Percentiles rank a stretch among this genome's conserved stretches.
Evolutionary conservation across 2,888 invertebrate species (phyloP).

Genomic region (Reticulitermes lucifugus): DNA sequence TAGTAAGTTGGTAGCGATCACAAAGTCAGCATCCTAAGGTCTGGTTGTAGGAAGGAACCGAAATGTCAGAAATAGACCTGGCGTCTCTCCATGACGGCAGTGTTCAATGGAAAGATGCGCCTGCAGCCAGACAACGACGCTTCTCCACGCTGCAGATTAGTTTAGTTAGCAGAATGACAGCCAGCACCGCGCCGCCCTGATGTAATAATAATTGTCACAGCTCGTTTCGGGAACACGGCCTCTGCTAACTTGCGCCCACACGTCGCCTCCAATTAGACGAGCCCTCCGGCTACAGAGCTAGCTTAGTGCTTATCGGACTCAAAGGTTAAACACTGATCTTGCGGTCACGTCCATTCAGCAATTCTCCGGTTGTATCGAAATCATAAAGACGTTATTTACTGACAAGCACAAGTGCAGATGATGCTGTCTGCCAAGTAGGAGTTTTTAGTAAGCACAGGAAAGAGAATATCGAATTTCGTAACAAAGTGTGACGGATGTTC

Average conservation of each 20-base stretch:
- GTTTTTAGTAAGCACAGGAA: too few species aligned
- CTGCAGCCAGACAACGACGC: conserved; percentile 16
- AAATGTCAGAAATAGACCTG: too few species aligned
- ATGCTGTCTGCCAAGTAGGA: too few species aligned
- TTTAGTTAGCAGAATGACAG: conserved; percentile 50
- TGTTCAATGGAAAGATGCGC: conserved; percentile 18
- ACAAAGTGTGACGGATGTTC: too few species aligned
- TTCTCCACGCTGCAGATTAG: conserved; percentile 37
- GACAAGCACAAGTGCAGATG: too few species aligned
- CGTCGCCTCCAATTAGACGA: conserved; percentile 41
- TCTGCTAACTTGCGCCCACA: conserved; percentile 44
- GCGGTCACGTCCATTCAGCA: not conserved
- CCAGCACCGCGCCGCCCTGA: conserved; percentile 31
- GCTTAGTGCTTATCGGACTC: not conserved
- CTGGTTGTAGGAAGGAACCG: too few species aligned
- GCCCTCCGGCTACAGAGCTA: conserved; percentile 15
- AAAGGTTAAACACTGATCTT: conserved; percentile 11
- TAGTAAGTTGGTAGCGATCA: too few species aligned
- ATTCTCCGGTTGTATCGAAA: too few species aligned
- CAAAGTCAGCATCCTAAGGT: too few species aligned
- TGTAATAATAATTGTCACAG: conserved; percentile 50
- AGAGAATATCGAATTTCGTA: too few species aligned
- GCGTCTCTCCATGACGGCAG: not conserved
- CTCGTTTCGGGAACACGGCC: conserved; percentile 42
- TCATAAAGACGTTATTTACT: too few species aligned